These are phyloP conservation scores for human DNA, from an alignment of 2,113 vertebrate species.

Conservation along the genomic window DNA sequence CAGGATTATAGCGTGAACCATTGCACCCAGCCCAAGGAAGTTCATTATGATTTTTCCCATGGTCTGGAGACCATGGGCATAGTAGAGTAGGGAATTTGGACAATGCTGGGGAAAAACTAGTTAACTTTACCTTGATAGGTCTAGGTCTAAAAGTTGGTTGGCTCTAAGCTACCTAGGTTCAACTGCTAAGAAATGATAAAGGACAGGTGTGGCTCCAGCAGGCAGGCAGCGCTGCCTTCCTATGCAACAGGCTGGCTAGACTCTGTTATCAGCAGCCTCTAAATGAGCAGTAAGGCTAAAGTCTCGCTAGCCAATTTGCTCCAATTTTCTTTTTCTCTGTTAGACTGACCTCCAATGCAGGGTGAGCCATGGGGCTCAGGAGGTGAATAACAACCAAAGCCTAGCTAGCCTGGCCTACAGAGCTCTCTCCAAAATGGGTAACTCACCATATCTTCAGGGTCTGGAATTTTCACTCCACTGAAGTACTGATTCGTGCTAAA, in stretches of 20 bases:
- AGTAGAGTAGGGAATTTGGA: neutral
- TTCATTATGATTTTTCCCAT: neutral
- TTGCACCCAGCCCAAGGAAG: neutral
- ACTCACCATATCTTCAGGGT: slow-evolving; percentile 93
- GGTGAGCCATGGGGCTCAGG: neutral
- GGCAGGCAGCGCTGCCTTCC: neutral
- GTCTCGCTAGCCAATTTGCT: neutral
- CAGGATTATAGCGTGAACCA: no score
- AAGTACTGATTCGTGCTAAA: slow-evolving; percentile 98
- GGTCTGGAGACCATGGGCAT: neutral
- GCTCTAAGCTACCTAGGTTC: neutral
- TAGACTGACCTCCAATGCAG: neutral
- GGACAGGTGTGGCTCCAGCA: neutral
- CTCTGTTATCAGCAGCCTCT: neutral
- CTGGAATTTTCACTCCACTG: slow-evolving; percentile 94
- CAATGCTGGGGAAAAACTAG: neutral
- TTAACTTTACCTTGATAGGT: neutral
- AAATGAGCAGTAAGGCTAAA: neutral
- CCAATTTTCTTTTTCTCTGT: neutral
- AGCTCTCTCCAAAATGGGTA: neutral
- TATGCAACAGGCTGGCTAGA: neutral
- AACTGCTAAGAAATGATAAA: neutral
- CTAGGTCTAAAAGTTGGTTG: neutral
- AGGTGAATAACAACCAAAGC: neutral
- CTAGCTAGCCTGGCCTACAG: neutral